Conservation (phyloP, 2,888 invertebrate species). For the Elmis aenea region DNA sequence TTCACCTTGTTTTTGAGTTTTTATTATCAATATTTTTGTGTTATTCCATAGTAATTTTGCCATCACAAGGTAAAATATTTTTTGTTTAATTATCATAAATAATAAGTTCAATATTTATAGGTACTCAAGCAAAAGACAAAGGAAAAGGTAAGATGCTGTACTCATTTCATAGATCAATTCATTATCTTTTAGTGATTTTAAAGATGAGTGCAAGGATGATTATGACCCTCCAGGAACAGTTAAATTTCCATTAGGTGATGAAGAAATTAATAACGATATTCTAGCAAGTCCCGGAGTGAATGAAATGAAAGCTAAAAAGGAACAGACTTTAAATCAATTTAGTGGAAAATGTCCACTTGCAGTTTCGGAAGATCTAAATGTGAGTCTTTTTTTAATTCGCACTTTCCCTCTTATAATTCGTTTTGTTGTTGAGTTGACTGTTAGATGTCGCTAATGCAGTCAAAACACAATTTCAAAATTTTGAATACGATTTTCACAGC, state of each 20-base stretch:
- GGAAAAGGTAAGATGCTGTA: constrained; percentile 2
- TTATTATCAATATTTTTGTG: constrained; percentile 6
- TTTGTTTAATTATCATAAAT: too few species aligned
- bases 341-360: constrained; percentile 3
- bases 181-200: too few species aligned
- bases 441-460: too few species aligned
- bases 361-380: constrained; percentile 5
- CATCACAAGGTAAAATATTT: constrained; percentile 1
- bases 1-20: constrained; percentile 7
- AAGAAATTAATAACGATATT: constrained; percentile 21
- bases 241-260: constrained; percentile 24
- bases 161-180: too few species aligned
- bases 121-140: neutral
- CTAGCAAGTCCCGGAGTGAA: constrained; percentile 9
- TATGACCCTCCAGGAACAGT: constrained; percentile 24
- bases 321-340: constrained; percentile 8
- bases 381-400: too few species aligned
- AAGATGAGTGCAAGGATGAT: too few species aligned
- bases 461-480: too few species aligned
- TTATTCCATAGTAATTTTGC: constrained; percentile 1
- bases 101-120: too few species aligned
- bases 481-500: too few species aligned
- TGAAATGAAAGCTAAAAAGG: constrained; percentile 6
- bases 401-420: too few species aligned
- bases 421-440: too few species aligned